Evolutionary conservation across 2,797 vertebrate genomes (phyloP).

Genomic region (Chaunax sp.): DNA sequence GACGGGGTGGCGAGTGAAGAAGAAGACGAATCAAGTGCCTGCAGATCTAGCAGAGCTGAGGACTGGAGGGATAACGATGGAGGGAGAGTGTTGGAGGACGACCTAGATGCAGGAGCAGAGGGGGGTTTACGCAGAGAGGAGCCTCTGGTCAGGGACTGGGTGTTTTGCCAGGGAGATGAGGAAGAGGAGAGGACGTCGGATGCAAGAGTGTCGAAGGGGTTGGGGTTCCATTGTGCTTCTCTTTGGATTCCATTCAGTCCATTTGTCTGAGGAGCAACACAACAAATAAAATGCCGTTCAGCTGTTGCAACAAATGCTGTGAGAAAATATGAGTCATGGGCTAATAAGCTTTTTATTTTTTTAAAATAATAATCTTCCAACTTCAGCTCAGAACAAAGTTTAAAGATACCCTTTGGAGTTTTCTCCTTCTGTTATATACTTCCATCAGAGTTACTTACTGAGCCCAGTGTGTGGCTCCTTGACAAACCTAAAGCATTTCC

Average conservation of each 20-base stretch:
- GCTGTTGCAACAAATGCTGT: slow-evolving; percentile 5
- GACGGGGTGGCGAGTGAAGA: slow-evolving; percentile 77
- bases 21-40: slow-evolving; percentile 70
- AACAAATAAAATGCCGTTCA: slow-evolving; percentile 33
- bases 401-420: slow-evolving; percentile 57
- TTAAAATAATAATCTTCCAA: neutral
- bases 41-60: slow-evolving; percentile 75
- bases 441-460: neutral
- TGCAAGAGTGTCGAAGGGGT: slow-evolving; percentile 87
- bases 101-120: slow-evolving; percentile 33
- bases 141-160: slow-evolving; percentile 82
- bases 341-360: neutral
- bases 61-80: slow-evolving; percentile 77
- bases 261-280: slow-evolving; percentile 75
- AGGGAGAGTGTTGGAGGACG: slow-evolving; percentile 75
- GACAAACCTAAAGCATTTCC: neutral
- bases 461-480: neutral
- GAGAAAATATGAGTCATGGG: neutral
- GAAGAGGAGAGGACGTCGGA: slow-evolving; percentile 85
- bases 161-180: slow-evolving; percentile 80
- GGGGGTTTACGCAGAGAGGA: slow-evolving; percentile 66
- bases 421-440: neutral
- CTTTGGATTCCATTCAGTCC: slow-evolving; percentile 81
- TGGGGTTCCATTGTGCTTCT: slow-evolving; percentile 86
- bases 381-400: slow-evolving; percentile 2